Evolutionary conservation across 2,113 vertebrate species (phyloP), one percentile per base, ranked within the genome.

Genomic region (Corydoras sp.): DNA sequence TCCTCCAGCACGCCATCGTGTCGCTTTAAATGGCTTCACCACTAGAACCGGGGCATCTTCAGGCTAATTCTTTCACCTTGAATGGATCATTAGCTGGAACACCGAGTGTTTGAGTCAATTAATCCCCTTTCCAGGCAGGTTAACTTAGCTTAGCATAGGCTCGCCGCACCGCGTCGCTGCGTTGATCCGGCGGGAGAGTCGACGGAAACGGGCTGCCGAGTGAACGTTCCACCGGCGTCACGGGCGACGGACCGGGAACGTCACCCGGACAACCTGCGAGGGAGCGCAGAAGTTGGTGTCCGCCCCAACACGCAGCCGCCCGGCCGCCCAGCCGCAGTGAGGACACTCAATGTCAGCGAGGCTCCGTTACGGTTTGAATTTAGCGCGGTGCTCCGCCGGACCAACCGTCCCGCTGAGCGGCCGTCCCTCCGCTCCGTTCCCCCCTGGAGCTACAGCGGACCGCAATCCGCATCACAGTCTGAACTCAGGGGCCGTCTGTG

Each of bases 281-380:
- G 35, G 7, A 1, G 35, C 4, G 7, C 35, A 43, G 35, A 43
- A 24, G 1, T 24, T 24, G 18, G 18, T 24, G 2, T 24, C 18
- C 18, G 18, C 18, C 18, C 18, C 18, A 24, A 24, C 18, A 24
- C 18, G 18, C 18, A 24, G 18, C 18, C 18, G 18, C 18, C 18
- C 18, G 51, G 10, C 51, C 13, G 10, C 9, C 51, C 5, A 50
- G 9, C 49, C 54, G 13, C 54, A 8, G 3, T 29, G 49, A 50
- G 18, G 56, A 69, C 67, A 55, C 29, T 60, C 18, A 60, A 60
- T 59, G 56, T 60, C 67, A 59, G 55, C 54, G 13, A n/a, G 54
- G 55, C 58, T 68, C 13, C 54, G 54, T 56, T 56, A 14, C 13
- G 54, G 14, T 68, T 68, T 29, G 15, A 69, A 60, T 69, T 60